phyloP scores from a whole-genome alignment of 2,113 vertebrate species.

The Bombycilla garrulus region DNA sequence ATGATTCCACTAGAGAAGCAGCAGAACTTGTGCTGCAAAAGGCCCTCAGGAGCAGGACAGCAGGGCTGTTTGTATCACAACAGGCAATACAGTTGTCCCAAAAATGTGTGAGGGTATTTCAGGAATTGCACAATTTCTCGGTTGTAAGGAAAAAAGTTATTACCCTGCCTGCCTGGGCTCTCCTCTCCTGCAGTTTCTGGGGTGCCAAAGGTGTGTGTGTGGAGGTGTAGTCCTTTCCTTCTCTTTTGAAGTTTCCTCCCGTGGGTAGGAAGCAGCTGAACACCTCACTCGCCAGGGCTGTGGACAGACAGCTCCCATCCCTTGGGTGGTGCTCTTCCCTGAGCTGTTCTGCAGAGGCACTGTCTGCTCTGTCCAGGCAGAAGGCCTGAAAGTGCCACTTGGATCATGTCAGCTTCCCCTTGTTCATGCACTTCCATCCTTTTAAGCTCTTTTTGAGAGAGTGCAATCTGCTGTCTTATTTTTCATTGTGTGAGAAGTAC shows the following conservation, averaged over 20 bases:
- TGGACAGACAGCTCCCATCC: not conserved
- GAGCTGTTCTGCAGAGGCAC: not conserved
- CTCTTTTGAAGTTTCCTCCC: not conserved
- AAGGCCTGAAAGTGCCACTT: not conserved
- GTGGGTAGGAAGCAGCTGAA: not conserved
- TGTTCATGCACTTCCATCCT: not conserved
- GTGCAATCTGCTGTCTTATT: not conserved
- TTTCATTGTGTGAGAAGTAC: not conserved
- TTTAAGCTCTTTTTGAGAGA: not conserved
- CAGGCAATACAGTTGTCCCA: not conserved
- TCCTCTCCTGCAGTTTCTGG: not conserved
- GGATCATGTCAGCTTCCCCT: not conserved
- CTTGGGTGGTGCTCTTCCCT: not conserved
- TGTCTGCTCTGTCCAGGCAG: not conserved
- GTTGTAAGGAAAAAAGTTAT: not conserved
- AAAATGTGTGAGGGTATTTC: not conserved
- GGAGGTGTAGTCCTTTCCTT: not conserved
- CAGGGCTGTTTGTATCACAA: rapidly evolving
- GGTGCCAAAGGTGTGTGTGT: rapidly evolving
- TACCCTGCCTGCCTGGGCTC: not conserved
- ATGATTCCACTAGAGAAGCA: not conserved
- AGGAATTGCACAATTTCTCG: not conserved
- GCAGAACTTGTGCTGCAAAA: not conserved
- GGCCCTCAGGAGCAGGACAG: not conserved
- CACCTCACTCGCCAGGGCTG: not conserved